Evolutionary conservation across 2,113 vertebrate species (phyloP).

Genomic region (Cervus canadensis): DNA sequence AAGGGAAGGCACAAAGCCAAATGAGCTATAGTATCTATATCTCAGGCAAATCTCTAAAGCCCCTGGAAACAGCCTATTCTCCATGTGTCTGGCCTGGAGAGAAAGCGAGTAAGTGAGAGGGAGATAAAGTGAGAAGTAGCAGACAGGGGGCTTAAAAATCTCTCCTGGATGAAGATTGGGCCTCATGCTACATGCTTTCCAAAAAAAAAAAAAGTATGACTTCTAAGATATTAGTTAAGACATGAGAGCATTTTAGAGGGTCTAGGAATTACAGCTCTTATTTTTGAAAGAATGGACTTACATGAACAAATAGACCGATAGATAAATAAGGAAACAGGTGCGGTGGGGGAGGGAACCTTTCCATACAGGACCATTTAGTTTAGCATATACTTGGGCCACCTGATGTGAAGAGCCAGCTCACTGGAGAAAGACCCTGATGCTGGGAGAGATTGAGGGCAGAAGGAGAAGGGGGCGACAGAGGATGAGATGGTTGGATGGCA

Average conservation of each 20-base stretch:
- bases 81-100: neutral
- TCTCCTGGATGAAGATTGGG: slow-evolving; percentile 18
- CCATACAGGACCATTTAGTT: neutral
- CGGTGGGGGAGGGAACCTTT: neutral
- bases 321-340: neutral
- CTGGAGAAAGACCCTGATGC: neutral
- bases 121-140: slow-evolving; percentile 12
- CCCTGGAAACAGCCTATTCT: neutral
- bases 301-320: neutral
- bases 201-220: neutral
- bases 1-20: neutral
- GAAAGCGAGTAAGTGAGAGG: neutral
- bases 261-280: neutral
- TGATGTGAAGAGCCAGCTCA: neutral
- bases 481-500: neutral
- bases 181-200: neutral
- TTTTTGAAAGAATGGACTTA: slow-evolving; percentile 58
- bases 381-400: neutral
- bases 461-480: neutral
- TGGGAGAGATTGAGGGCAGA: neutral
- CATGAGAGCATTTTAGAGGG: neutral
- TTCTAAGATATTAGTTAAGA: slow-evolving; percentile 13
- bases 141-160: neutral
- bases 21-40: neutral
- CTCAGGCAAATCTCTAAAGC: neutral